These are phyloP conservation scores for Fabriciana adippe DNA, from an alignment of 2,888 invertebrate species.

Conservation along the genomic window DNA sequence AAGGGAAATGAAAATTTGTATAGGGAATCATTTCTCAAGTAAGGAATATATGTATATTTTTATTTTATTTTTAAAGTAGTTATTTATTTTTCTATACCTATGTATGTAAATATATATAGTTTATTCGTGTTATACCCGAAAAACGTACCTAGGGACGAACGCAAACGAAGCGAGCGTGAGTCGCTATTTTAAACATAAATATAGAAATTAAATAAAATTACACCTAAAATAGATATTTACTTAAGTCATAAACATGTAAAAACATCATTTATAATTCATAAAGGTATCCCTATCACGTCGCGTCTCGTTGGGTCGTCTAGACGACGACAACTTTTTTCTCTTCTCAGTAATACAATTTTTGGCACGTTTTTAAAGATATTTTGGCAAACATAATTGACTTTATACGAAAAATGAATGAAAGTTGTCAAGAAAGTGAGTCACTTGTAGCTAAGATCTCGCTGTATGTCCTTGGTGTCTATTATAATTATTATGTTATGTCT, in stretches of 20 bases:
- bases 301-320: constrained; percentile 73
- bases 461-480: constrained; percentile 54
- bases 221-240: background rate
- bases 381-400: constrained; percentile 73
- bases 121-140: too few relatives aligned
- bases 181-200: background rate
- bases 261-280: constrained; percentile 27
- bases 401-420: constrained; percentile 78
- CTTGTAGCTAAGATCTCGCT: constrained; percentile 43
- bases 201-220: background rate
- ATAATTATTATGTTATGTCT: constrained; percentile 29
- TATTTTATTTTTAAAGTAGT: too few relatives aligned
- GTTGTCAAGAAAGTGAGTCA: constrained; percentile 67
- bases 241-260: constrained; percentile 2
- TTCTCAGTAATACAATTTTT: constrained; percentile 77
- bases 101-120: too few relatives aligned
- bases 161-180: too few relatives aligned
- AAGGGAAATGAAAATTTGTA: too few relatives aligned
- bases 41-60: too few relatives aligned
- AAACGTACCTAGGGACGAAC: too few relatives aligned
- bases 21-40: too few relatives aligned
- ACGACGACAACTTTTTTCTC: constrained; percentile 67
- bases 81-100: too few relatives aligned
- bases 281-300: constrained; percentile 56
- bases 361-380: constrained; percentile 71